Evolutionary conservation across 35 echinoderm and acorn worm species (phyloP).

Genomic region (Patiria miniata): DNA sequence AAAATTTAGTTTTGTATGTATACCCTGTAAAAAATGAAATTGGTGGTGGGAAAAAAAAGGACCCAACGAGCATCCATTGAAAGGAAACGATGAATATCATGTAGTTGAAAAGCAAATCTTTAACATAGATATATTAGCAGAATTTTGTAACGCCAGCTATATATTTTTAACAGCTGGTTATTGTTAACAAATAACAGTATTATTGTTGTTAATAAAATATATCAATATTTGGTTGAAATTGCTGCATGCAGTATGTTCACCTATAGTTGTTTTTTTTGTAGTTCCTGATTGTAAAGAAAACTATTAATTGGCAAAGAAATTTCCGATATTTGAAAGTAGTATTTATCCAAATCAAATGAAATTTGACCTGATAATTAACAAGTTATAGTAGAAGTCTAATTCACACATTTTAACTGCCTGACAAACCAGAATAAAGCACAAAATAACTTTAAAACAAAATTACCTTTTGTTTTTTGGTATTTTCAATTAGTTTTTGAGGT

Average conservation of each 20-base stretch:
- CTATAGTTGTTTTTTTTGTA: too few relatives aligned
- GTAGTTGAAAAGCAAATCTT: conserved; percentile 2
- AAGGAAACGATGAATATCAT: not conserved
- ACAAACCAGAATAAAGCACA: too few relatives aligned
- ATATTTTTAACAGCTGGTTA: conserved; percentile 4
- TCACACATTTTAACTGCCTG: too few relatives aligned
- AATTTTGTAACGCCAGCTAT: conserved; percentile 25
- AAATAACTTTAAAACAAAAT: too few relatives aligned
- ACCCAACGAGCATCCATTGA: conserved; percentile 13
- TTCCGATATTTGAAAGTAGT: too few relatives aligned
- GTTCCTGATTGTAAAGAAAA: too few relatives aligned
- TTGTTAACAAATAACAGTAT: conserved; percentile 16
- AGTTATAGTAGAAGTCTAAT: too few relatives aligned
- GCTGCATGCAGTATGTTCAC: not conserved
- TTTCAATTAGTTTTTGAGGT: too few relatives aligned
- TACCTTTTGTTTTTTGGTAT: too few relatives aligned
- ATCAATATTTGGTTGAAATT: not conserved
- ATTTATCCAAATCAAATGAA: too few relatives aligned
- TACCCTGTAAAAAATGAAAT: not conserved
- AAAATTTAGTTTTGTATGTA: not conserved
- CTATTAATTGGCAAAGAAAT: too few relatives aligned
- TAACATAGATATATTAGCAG: conserved; percentile 12
- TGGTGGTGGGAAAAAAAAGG: conserved; percentile 15
- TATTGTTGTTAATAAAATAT: not conserved
- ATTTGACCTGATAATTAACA: too few relatives aligned